A percentile compares a stretch with the other conserved stretches of the same genome.
Evolutionary conservation across 2,797 vertebrate species (phyloP).

Genomic region (Diceros bicornis): DNA sequence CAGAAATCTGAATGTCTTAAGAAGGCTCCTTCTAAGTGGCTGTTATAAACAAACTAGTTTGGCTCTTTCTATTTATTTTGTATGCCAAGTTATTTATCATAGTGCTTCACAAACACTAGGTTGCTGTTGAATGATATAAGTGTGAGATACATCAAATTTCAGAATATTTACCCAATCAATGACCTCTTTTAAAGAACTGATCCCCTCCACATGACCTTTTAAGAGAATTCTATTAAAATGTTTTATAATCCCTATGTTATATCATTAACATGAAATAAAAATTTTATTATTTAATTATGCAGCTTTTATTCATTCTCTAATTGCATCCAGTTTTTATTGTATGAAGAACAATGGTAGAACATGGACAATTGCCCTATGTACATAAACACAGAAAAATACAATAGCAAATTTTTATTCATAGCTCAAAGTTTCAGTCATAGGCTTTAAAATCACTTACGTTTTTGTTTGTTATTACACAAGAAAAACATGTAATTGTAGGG

Average conservation of each 20-base stretch:
- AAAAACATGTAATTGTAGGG: neutral
- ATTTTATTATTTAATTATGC: neutral
- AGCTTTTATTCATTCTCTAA: neutral
- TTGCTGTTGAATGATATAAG: neutral
- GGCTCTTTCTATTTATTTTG: neutral
- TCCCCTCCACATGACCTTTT: neutral
- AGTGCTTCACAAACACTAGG: neutral
- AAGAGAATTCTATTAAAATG: neutral
- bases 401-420: neutral
- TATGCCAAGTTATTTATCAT: conserved; percentile 5
- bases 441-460: neutral
- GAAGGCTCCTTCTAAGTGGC: neutral
- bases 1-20: neutral
- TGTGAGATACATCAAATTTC: neutral
- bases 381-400: neutral
- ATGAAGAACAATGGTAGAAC: neutral
- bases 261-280: neutral
- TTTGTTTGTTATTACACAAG: neutral
- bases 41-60: neutral
- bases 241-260: neutral
- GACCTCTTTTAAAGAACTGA: neutral
- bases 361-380: neutral
- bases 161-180: neutral
- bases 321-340: neutral
- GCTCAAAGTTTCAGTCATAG: neutral